These are phyloP conservation scores for Hirtodrosophila confusa DNA, from an alignment of 2,888 invertebrate species.

Conservation along the genomic window DNA sequence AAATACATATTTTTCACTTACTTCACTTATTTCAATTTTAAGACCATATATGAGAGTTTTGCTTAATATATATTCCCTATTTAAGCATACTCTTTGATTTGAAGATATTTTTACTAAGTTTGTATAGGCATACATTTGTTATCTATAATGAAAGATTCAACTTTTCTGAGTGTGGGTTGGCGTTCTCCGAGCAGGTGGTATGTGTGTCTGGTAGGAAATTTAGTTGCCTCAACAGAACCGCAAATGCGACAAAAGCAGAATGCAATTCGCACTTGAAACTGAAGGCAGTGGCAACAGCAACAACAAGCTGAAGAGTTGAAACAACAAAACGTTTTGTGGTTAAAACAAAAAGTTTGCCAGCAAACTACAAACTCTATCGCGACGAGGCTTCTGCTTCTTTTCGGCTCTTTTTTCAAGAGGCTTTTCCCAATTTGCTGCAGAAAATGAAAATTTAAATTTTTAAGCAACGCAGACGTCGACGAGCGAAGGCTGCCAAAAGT, in stretches of 20 bases:
- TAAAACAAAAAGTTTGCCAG: constrained; percentile 45
- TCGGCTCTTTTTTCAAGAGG: constrained; percentile 23
- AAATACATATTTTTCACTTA: too few relatives aligned
- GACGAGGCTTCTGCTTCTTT: constrained; percentile 29
- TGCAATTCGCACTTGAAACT: constrained; percentile 80
- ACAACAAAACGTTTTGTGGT: constrained; percentile 57
- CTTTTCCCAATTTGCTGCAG: constrained; percentile 68
- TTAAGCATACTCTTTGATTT: too few relatives aligned
- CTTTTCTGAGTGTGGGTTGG: constrained; percentile 4
- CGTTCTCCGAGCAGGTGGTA: constrained; percentile 37
- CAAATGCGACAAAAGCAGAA: constrained; percentile 81
- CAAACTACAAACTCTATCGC: constrained; percentile 34
- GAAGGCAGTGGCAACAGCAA: constrained; percentile 34
- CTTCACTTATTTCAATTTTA: too few relatives aligned
- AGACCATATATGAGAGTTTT: too few relatives aligned
- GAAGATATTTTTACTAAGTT: too few relatives aligned
- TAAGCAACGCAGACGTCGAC: constrained; percentile 67
- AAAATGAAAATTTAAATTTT: constrained; percentile 80
- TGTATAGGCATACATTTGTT: too few relatives aligned
- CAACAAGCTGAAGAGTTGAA: constrained; percentile 17
- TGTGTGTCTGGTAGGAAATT: constrained; percentile 48
- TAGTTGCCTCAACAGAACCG: constrained; percentile 70
- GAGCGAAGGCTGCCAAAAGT: constrained; percentile 59
- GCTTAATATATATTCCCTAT: too few relatives aligned
- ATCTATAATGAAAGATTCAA: not conserved